Evolutionary conservation across 1,140 invertebrate genomes (phyloP), one percentile per base, ranked within the genome.

Genomic region (Anthonomus grandis): DNA sequence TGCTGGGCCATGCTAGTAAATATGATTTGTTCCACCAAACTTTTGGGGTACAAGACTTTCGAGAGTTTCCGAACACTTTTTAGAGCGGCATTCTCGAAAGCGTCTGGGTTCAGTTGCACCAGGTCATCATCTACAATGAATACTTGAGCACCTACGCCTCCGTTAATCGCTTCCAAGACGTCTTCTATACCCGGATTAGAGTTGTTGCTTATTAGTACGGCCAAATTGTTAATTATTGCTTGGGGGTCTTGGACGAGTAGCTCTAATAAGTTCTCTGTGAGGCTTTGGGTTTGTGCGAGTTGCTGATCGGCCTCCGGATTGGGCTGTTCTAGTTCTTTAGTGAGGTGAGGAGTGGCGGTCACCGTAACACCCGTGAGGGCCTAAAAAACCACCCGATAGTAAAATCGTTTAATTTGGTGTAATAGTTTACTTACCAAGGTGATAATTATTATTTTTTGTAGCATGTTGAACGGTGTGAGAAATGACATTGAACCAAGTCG

Each of bases 81-180:
- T 4, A 12, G 15, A 4, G 37, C 5, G 13, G 44, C 19, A 21
- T 18, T 25, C 10, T 53, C 18, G 4, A 42, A 36, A 5, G 10
- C 19, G 3, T 4, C 19, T 1, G 19, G 38, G 23, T 53, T 18
- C 15, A 53, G 9, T 31, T 45, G 27, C 3, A 53, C 21, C 21
- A 31, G 31, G 3, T 45, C 50, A 19, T 21, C 50, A 21, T 53
- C 37, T 10, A 53, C 12, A 1, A 42, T 25, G 2, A 53, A 36
- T 2, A 53, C 9, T 22, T 25, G 22, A n/a, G 50, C 10, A 12
- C 36, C 31, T 10, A 45, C 18, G 13, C 17, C 24, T 12, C 18
- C 8, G 39, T 53, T 53, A 3, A 53, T 22, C 3, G 34, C 21
- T 12, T 44, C 39, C 15, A 53, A 18, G 17, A 53, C 13, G 13